Evolutionary conservation across 2,113 vertebrate genomes (phyloP), one percentile per base, ranked within the genome.

Genomic region (Pavo muticus): DNA sequence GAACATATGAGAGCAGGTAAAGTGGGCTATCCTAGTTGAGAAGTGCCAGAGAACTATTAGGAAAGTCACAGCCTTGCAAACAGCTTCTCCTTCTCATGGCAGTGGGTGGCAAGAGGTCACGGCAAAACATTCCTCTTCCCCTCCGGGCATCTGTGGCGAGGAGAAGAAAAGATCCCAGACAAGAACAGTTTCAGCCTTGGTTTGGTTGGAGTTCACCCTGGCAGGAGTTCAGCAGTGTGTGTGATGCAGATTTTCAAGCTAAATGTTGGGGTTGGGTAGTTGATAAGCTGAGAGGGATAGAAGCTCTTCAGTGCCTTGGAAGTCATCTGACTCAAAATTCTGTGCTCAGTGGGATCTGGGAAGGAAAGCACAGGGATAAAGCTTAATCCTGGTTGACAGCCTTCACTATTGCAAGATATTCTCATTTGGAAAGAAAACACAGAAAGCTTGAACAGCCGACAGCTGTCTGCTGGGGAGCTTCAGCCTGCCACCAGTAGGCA

Each of bases 31-130:
- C 1, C 61, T 6, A 37, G 48, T 2, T 57, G 73, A 68, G 70
- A 88, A 76, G 90, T 50, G 83, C 50, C 85, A 74, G 21, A 47
- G 88, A 81, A 52, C 60, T 68, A 42, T 35, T 5, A 29, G 64
- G 25, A 47, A 52, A 92, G 94, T 25, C 92, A 75, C 1, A 84
- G 88, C 65, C 80, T 70, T 91, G 90, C 64, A 88, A 90, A 94
- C 92, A 93, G 35, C 79, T 61, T 32, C 39, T 68, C 42, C 56
- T 64, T 27, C 47, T 72, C 57, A n/a, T 4, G 1, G 18, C 29
- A 78, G 73, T 40, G 64, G 21, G 42, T 19, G 45, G 42, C 50
- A 42, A 48, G 47, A 80, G 72, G 73, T 70, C 10, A 8, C 7
- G 32, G 65, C 15, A 64, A 25, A 64, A 81, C 11, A 27, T 11